Evolutionary conservation across 2,797 vertebrate genomes (phyloP).

Genomic region (Phoxinus dragarum): DNA sequence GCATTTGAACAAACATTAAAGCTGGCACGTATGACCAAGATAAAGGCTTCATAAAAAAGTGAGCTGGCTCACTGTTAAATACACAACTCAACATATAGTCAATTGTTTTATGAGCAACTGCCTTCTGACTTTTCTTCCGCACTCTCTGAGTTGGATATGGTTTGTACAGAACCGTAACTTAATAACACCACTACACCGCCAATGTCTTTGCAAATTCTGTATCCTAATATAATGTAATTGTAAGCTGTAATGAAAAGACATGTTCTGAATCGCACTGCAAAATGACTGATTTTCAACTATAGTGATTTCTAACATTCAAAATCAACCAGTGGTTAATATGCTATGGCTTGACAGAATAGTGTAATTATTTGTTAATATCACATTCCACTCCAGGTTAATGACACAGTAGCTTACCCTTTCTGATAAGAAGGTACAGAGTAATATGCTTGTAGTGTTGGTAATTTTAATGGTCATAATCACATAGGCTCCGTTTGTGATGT

Average conservation of each 20-base stretch:
- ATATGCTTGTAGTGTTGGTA: conserved; percentile 8
- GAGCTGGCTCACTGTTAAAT: conserved; percentile 58
- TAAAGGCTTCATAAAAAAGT: conserved; percentile 38
- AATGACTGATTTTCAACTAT: neutral
- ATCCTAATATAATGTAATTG: neutral
- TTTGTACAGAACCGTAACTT: neutral
- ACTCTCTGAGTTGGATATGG: neutral
- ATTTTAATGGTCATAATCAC: conserved; percentile 6
- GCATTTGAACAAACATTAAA: neutral
- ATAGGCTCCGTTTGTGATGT: conserved; percentile 5
- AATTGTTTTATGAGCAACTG: neutral
- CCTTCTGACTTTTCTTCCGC: neutral
- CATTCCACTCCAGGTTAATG: conserved; percentile 19
- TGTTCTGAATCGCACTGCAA: neutral
- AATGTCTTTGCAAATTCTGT: neutral
- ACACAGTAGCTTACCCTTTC: conserved; percentile 14
- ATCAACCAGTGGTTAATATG: neutral
- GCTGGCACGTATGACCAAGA: neutral
- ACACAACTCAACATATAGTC: conserved; percentile 4
- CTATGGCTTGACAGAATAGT: neutral
- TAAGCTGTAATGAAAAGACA: neutral
- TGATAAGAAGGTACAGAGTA: conserved; percentile 7
- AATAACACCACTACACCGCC: neutral
- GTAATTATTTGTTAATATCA: conserved; percentile 27
- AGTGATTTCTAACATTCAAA: neutral